Evolutionary conservation across 2,113 vertebrate genomes (phyloP).

Genomic region (Gopherus flavomarginatus): DNA sequence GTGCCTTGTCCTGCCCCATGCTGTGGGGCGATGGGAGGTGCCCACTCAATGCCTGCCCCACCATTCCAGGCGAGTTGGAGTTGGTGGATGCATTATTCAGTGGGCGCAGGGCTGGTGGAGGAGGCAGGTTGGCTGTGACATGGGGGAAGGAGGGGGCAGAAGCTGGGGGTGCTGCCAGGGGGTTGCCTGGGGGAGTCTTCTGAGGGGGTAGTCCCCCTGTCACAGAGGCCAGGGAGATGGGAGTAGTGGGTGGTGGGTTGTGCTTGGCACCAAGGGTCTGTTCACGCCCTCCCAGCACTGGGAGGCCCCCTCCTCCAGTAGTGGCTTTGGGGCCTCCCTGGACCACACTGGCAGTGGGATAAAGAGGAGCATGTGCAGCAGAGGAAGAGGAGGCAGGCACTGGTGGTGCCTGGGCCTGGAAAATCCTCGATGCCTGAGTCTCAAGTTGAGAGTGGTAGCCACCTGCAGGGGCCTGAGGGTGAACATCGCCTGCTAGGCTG

Average conservation of each 20-base stretch:
- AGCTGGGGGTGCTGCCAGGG: constrained; percentile 58
- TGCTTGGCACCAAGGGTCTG: constrained; percentile 78
- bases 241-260: constrained; percentile 85
- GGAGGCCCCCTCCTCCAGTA: constrained; percentile 53
- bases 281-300: constrained; percentile 55
- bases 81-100: constrained; percentile 80
- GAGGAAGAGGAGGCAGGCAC: constrained; percentile 72
- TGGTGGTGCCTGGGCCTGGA: constrained; percentile 77
- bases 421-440: constrained; percentile 78
- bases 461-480: constrained; percentile 67
- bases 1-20: constrained; percentile 77
- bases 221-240: constrained; percentile 76
- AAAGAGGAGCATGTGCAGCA: constrained; percentile 62
- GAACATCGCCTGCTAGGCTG: constrained; percentile 62
- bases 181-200: constrained; percentile 77
- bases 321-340: constrained; percentile 67
- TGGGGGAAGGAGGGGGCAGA: constrained; percentile 75
- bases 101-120: constrained; percentile 92
- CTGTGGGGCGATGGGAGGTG: constrained; percentile 74
- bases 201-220: constrained; percentile 70
- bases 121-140: constrained; percentile 85
- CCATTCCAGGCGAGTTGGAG: constrained; percentile 79
- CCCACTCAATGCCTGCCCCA: constrained; percentile 82
- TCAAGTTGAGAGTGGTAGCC: constrained; percentile 80
- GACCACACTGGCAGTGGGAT: constrained; percentile 58